Evolutionary conservation across 2,888 invertebrate genomes (phyloP), one percentile per base, ranked within the genome.

Genomic region (Cistogaster globosa): DNA sequence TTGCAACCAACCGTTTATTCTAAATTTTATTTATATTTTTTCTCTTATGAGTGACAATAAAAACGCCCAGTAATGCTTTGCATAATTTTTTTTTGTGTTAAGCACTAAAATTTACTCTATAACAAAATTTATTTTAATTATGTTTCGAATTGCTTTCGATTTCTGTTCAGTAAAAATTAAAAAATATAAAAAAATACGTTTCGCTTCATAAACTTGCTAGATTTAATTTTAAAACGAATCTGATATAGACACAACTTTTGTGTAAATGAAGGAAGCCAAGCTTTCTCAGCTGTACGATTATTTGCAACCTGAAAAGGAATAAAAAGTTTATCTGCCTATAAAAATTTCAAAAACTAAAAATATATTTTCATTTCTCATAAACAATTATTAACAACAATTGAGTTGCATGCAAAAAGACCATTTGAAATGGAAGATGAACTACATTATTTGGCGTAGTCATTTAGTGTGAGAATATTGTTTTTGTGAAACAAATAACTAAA

Each of bases 321-420:
- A 42, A 51, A 65, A 75, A 63, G 55, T 75, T n/a, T 55, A 45
- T 65, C 55, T 65, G 42, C 62, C 26, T 45, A 48, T 68, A 63
- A 75, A 84, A 80, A 68, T 45, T 12, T 6, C n/a, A n/a, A n/a
- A n/a, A n/a, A n/a, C n/a, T n/a, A n/a, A n/a, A n/a, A n/a, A n/a
- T 79, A 81, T 62, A 81, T 84, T 62, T 76, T 84, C 22, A 76
- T 84, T 80, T 36, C 71, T 67, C 75, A 80, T 84, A 80, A 84
- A 80, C 53, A 60, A 79, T 65, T 75, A 84, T 84, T 76, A n/a
- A n/a, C n/a, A n/a, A n/a, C n/a, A n/a, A n/a, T n/a, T n/a, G n/a
- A n/a, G n/a, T n/a, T n/a, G n/a, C n/a, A n/a, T n/a, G n/a, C n/a
- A n/a, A n/a, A n/a, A 71, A 63, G 53, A 65, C 38, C 42, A 60